phyloP scores from a whole-genome alignment of 2,797 vertebrate species.

The Pipistrellus nathusii region DNA sequence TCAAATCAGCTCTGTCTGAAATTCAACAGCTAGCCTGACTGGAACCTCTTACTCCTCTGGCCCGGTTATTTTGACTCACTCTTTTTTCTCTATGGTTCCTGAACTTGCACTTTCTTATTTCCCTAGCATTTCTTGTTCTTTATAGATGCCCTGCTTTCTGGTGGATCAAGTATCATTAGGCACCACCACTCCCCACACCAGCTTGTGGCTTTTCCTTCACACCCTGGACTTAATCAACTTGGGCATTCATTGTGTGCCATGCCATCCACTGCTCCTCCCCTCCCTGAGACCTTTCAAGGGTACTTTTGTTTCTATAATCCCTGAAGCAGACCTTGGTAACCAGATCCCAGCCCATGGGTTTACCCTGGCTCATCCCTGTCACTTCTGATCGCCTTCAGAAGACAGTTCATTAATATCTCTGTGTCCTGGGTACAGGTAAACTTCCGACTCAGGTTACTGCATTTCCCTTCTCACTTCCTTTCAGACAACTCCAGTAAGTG shows the following conservation, averaged over 20 bases:
- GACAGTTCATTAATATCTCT: neutral
- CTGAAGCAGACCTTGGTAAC: slow-evolving; percentile 1
- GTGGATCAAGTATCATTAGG: neutral
- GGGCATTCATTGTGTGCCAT: neutral
- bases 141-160: neutral
- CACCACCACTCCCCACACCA: neutral
- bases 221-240: neutral
- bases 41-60: neutral
- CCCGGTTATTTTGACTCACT: neutral
- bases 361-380: neutral
- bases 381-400: neutral
- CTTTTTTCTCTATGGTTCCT: neutral
- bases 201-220: neutral
- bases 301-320: slow-evolving; percentile 46
- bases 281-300: neutral
- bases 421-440: neutral
- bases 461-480: neutral
- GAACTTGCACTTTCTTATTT: neutral
- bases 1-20: neutral
- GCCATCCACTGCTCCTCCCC: neutral
- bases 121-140: neutral
- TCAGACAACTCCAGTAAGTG: neutral
- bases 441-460: neutral
- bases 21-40: neutral
- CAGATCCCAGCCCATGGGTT: neutral